phyloP scores from a whole-genome alignment of 2,113 vertebrate species.

The Columbina picui region DNA sequence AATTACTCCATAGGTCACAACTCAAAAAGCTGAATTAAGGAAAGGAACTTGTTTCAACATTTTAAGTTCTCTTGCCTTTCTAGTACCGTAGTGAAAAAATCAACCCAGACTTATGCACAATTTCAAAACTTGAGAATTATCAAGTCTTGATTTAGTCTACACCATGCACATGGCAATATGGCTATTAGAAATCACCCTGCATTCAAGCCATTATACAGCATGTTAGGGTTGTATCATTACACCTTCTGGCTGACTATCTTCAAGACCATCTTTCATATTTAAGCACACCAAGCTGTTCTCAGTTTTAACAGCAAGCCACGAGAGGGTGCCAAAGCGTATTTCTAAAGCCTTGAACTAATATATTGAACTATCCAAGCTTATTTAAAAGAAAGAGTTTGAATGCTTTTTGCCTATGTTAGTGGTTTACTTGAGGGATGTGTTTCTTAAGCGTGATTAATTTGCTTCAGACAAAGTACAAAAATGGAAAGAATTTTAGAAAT shows the following conservation, averaged over 20 bases:
- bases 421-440: background rate
- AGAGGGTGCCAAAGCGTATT: background rate
- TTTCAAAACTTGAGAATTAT: background rate
- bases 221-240: accelerated
- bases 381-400: background rate
- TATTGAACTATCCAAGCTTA: background rate
- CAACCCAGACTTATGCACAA: background rate
- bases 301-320: constrained; percentile 20
- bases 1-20: background rate
- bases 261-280: background rate
- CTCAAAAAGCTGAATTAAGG: background rate
- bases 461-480: background rate
- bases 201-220: background rate
- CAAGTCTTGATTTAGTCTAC: background rate
- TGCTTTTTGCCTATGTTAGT: background rate
- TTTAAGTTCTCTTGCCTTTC: background rate
- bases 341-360: background rate
- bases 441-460: background rate
- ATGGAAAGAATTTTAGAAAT: background rate
- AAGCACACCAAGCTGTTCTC: background rate
- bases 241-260: background rate
- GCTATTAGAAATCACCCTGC: background rate
- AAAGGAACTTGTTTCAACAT: background rate
- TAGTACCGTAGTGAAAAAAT: background rate
- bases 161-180: background rate